Percentiles rank a stretch among this genome's conserved stretches.
Conservation (phyloP, 2,113 vertebrate species). For the Coptodon rendalli region DNA sequence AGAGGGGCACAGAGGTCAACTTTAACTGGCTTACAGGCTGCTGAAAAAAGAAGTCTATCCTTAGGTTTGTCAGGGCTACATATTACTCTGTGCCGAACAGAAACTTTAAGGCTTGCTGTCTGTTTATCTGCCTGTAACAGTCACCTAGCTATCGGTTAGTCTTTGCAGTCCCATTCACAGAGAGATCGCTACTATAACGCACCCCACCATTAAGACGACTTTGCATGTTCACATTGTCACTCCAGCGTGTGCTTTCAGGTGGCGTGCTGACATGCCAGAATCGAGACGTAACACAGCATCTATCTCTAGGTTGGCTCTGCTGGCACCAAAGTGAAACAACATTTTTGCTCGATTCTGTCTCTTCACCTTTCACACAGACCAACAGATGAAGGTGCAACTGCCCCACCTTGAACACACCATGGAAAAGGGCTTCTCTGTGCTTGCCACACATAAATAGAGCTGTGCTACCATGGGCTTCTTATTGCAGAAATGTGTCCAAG, state of each 20-base stretch:
- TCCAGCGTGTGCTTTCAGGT: background rate
- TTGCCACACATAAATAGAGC: background rate
- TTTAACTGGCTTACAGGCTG: background rate
- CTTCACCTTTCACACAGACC: background rate
- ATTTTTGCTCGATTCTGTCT: background rate
- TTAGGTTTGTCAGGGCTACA: background rate
- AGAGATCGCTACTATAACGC: background rate
- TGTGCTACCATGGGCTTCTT: conserved; percentile 35
- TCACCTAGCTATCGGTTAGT: background rate
- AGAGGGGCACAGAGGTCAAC: background rate
- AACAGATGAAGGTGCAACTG: background rate
- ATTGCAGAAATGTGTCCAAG: conserved; percentile 59
- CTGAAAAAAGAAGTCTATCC: background rate
- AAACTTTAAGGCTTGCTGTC: background rate
- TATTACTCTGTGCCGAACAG: background rate
- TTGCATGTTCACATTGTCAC: background rate
- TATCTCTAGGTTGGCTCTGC: background rate
- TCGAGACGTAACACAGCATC: background rate
- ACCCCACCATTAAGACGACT: background rate
- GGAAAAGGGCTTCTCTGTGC: background rate
- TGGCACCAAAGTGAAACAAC: background rate
- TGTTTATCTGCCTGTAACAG: background rate
- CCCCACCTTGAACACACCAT: background rate
- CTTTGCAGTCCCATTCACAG: background rate
- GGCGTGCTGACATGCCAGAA: background rate